A percentile compares a stretch with the other conserved stretches of the same genome.
Evolutionary conservation across 1,140 invertebrate genomes (phyloP).

Genomic region (Coenobita brevimanus): DNA sequence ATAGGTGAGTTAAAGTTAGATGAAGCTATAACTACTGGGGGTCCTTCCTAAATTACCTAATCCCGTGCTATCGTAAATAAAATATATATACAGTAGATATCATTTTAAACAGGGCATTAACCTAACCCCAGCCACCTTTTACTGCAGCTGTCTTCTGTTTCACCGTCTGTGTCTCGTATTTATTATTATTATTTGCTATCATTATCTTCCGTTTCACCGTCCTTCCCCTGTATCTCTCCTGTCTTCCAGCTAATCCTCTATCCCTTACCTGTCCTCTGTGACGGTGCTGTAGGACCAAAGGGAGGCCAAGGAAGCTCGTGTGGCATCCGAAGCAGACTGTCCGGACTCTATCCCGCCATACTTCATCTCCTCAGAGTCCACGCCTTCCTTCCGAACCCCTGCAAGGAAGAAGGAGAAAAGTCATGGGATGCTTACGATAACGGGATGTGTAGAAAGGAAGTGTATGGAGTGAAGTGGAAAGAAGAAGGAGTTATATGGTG

Average conservation of each 20-base stretch:
- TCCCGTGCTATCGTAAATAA: too few relatives aligned
- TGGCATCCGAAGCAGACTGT: slow-evolving; percentile 33
- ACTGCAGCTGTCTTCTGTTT: too few relatives aligned
- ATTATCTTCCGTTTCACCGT: background rate
- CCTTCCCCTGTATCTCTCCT: background rate
- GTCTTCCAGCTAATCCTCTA: background rate
- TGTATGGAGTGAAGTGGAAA: background rate
- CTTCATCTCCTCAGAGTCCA: background rate
- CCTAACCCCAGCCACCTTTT: too few relatives aligned
- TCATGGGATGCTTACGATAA: background rate
- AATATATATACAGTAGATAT: too few relatives aligned
- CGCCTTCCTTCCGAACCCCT: background rate
- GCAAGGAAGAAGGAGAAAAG: background rate
- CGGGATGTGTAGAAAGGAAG: background rate
- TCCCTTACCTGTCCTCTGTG: slow-evolving; percentile 52
- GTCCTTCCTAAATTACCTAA: too few relatives aligned
- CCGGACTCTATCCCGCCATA: slow-evolving; percentile 46
- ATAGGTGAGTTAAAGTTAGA: too few relatives aligned
- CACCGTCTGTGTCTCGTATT: too few relatives aligned
- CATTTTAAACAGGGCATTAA: too few relatives aligned
- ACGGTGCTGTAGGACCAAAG: slow-evolving; percentile 57
- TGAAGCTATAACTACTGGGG: too few relatives aligned
- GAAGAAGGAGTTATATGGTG: slow-evolving; percentile 1
- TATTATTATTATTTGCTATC: too few relatives aligned
- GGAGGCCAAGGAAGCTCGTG: slow-evolving; percentile 37